Evolutionary conservation across 2,888 invertebrate genomes (phyloP).

Genomic region (Acholoe squamosa): DNA sequence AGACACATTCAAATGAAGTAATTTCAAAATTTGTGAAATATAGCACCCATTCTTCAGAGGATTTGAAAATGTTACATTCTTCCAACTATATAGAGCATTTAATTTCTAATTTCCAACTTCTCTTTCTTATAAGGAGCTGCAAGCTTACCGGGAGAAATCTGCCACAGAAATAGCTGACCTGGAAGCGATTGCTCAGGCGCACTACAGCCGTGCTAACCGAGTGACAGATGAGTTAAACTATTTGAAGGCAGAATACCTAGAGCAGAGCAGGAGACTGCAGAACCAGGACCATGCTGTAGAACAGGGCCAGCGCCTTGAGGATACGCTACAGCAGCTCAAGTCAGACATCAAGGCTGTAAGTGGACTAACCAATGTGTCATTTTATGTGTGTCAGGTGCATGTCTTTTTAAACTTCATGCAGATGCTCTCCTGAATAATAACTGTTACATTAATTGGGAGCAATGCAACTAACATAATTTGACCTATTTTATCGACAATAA

Average conservation of each 20-base stretch:
- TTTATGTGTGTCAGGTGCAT: neutral
- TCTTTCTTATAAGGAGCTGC: constrained; percentile 72
- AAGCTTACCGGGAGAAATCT: constrained; percentile 75
- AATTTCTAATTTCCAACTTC: neutral
- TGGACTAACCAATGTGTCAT: constrained; percentile 7
- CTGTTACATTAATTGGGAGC: too few species aligned
- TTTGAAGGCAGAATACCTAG: constrained; percentile 73
- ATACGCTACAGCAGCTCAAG: constrained; percentile 67
- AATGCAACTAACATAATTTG: too few species aligned
- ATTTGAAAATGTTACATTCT: too few species aligned
- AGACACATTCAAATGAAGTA: too few species aligned
- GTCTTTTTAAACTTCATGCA: neutral
- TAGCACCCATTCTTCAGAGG: too few species aligned
- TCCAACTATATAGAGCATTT: too few species aligned
- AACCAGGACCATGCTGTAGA: constrained; percentile 65
- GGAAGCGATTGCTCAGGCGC: constrained; percentile 79
- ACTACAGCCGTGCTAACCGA: constrained; percentile 77
- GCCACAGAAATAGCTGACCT: constrained; percentile 77
- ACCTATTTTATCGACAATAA: too few species aligned
- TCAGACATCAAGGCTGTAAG: constrained; percentile 69
- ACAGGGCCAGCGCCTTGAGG: constrained; percentile 66
- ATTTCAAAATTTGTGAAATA: too few species aligned
- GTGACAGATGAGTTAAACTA: constrained; percentile 77
- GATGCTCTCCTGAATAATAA: too few species aligned
- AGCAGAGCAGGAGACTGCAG: constrained; percentile 66